Evolutionary conservation across 1,140 invertebrate genomes (phyloP), one percentile per base, ranked within the genome.

Genomic region (Hesperophylax magnus): DNA sequence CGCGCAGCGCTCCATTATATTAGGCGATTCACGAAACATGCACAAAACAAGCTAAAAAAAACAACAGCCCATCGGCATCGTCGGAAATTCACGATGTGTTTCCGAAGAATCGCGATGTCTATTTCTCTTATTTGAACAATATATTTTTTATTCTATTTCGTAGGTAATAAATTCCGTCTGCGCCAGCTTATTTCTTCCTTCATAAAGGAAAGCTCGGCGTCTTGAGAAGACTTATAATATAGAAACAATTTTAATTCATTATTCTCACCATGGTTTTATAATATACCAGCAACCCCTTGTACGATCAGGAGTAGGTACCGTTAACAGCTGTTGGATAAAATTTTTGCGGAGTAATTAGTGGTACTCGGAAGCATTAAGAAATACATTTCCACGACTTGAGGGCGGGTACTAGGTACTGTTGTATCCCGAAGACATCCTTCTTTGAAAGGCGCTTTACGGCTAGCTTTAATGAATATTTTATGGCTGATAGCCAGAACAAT

Each of bases 311-410:
- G 39, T 14, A 47, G 39, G 14, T 15, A 54, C 58, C 75, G 34
- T n/a, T 69, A 69, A 56, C 80, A 77, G 72, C 39, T 81, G 72
- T 77, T 77, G 17, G 71, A 11, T 31, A 24, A 67, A 77, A 83
- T 81, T 83, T 83, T 83, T 80, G 82, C 63, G 82, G 82, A 75
- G 53, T 83, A 79, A 81, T 83, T 83, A 83, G 82, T 61, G 79
- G 82, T 65, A 71, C 78, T 78, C 67, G 65, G 67, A 80, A 78
- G 65, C 82, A 83, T 83, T 83, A 83, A 77, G 65, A 58, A 56
- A 69, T 27, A 78, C 27, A 79, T 18, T 79, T 72, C 77, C 53
- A 31, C 8, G 52, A 22, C 71, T 72, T 24, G 15, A 14, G 39
- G 39, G 39, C 14, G 14, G 39, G 39, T 34, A 69, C 54, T 20